Conservation (phyloP, 2,797 vertebrate genomes). For the Amblyraja radiata region DNA sequence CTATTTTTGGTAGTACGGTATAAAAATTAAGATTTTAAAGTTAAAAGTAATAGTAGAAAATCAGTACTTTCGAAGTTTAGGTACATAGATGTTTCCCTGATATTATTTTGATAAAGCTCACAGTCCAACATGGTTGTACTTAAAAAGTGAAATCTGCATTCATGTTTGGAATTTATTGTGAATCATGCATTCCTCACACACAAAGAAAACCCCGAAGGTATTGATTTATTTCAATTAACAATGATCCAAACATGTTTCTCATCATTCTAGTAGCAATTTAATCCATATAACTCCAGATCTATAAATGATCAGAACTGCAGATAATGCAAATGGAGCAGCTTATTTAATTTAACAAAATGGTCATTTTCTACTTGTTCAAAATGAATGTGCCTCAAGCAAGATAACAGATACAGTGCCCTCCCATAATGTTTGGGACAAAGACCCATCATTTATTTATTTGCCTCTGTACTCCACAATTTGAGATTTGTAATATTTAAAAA, state of each 20-base stretch:
- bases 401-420: neutral
- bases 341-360: neutral
- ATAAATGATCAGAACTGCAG: neutral
- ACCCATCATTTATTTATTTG: too few species aligned
- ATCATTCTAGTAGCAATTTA: neutral
- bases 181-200: neutral
- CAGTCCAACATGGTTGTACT: neutral
- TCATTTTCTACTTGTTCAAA: neutral
- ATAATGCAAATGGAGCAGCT: neutral
- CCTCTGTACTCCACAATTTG: too few species aligned
- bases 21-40: too few species aligned
- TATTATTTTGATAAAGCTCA: neutral
- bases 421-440: too few species aligned
- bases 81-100: neutral
- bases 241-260: neutral
- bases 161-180: neutral
- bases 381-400: neutral
- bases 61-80: neutral
- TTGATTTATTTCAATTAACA: neutral
- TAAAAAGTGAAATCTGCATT: neutral
- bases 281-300: neutral
- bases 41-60: neutral
- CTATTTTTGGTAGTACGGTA: neutral
- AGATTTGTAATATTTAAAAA: too few species aligned
- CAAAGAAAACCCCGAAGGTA: neutral